phyloP scores from a whole-genome alignment of 2,797 vertebrate genomes.

The Acanthis flammea region DNA sequence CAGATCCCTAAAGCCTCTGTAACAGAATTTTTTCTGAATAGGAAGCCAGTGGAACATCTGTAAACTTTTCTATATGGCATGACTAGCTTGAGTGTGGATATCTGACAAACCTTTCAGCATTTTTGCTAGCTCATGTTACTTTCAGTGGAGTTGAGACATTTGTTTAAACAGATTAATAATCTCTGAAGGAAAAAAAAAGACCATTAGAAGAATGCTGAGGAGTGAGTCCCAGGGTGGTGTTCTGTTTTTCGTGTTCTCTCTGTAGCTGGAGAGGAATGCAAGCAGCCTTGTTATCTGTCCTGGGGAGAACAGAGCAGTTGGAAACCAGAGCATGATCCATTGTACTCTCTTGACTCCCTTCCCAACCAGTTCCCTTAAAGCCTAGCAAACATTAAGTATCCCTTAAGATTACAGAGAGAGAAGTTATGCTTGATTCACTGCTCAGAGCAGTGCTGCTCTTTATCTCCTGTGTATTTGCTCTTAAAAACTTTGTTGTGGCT shows the following conservation, averaged over 20 bases:
- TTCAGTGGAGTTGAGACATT: not conserved
- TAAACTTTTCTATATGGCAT: not conserved
- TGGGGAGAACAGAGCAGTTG: not conserved
- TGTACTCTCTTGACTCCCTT: not conserved
- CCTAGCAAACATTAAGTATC: not conserved
- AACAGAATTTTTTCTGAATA: not conserved
- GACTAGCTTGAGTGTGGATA: not conserved
- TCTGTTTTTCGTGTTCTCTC: not conserved
- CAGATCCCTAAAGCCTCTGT: not conserved
- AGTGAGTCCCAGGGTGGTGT: not conserved
- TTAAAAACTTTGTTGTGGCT: not conserved
- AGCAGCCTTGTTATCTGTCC: not conserved
- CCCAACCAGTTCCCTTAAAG: not conserved
- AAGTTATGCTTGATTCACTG: not conserved
- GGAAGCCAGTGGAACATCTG: not conserved
- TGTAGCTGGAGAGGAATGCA: not conserved
- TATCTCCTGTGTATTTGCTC: not conserved
- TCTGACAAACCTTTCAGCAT: not conserved
- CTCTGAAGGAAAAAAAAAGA: not conserved
- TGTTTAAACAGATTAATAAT: not conserved
- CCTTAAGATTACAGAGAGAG: not conserved
- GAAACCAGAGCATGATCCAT: not conserved
- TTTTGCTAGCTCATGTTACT: not conserved
- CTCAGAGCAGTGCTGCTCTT: not conserved
- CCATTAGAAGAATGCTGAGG: not conserved